Conservation (phyloP, 2,113 vertebrate species). For the Urocynchramus pylzowi region DNA sequence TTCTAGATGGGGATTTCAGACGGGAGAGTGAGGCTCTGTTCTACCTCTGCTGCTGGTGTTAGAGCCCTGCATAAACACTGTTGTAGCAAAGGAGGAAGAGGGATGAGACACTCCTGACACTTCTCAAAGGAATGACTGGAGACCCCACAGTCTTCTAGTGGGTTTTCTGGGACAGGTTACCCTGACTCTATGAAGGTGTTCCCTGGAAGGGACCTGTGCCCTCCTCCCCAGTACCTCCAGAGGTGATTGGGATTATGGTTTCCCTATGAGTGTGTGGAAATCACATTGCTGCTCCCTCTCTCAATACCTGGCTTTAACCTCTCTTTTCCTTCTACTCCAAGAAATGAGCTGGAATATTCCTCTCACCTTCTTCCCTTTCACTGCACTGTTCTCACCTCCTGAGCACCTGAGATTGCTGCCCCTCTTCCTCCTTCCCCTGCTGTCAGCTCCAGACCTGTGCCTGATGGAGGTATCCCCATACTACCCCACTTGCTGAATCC, state of each 20-base stretch:
- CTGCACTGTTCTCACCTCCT: background rate
- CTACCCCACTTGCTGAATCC: background rate
- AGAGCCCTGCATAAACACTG: background rate
- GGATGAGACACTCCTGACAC: accelerated
- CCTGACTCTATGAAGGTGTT: background rate
- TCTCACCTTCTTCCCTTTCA: background rate
- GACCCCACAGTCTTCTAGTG: background rate
- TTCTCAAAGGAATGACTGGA: background rate
- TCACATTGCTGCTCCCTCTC: background rate
- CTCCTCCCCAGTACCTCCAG: background rate
- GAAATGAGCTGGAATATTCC: background rate
- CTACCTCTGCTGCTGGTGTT: background rate
- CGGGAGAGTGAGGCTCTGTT: background rate
- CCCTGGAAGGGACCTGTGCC: background rate
- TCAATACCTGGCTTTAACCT: background rate
- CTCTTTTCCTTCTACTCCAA: background rate
- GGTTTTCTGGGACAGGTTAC: background rate
- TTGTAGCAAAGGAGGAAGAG: background rate
- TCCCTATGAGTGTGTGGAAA: background rate
- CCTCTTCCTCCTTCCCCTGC: background rate
- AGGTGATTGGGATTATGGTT: background rate
- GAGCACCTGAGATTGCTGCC: background rate
- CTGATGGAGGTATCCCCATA: background rate
- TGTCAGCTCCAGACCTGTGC: background rate
- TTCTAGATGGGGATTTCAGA: background rate